Conservation (phyloP, 2,113 vertebrate species). For the Carassius auratus region DNA sequence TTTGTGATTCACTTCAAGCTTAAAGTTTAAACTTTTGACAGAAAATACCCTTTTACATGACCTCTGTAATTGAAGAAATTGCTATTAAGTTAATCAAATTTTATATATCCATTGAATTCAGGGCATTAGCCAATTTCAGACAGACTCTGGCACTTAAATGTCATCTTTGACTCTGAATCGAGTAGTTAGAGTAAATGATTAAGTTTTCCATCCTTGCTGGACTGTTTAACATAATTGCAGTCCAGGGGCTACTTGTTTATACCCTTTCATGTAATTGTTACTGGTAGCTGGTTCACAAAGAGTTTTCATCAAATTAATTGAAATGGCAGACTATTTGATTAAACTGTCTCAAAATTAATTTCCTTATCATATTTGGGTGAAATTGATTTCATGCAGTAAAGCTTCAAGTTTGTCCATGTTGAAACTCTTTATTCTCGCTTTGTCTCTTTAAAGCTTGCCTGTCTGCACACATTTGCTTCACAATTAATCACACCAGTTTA, state of each 20-base stretch:
- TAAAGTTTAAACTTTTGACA: neutral
- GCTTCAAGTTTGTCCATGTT: conserved; percentile 53
- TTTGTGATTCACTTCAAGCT: neutral
- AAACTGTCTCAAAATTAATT: conserved; percentile 78
- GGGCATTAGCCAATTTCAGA: neutral
- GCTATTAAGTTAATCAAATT: neutral
- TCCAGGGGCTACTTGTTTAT: conserved; percentile 36
- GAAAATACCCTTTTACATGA: neutral
- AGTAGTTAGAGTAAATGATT: conserved; percentile 33
- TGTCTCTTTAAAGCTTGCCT: conserved; percentile 60
- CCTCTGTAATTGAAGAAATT: neutral
- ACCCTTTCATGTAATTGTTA: conserved; percentile 68
- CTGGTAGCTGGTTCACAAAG: no score
- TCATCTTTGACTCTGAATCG: conserved; percentile 16
- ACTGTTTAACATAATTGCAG: conserved; percentile 38
- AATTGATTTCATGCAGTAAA: conserved; percentile 63
- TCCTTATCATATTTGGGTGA: conserved; percentile 61
- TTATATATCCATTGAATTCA: neutral
- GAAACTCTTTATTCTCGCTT: conserved; percentile 50
- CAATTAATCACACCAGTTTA: conserved; percentile 69
- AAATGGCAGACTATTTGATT: conserved; percentile 80
- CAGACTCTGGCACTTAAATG: conserved; percentile 9
- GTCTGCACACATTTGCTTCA: conserved; percentile 68
- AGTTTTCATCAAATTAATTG: conserved; percentile 83
- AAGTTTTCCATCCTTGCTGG: neutral